Evolutionary conservation across 2,797 vertebrate genomes (phyloP), one percentile per base, ranked within the genome.

Genomic region (Chiloscyllium punctatum): DNA sequence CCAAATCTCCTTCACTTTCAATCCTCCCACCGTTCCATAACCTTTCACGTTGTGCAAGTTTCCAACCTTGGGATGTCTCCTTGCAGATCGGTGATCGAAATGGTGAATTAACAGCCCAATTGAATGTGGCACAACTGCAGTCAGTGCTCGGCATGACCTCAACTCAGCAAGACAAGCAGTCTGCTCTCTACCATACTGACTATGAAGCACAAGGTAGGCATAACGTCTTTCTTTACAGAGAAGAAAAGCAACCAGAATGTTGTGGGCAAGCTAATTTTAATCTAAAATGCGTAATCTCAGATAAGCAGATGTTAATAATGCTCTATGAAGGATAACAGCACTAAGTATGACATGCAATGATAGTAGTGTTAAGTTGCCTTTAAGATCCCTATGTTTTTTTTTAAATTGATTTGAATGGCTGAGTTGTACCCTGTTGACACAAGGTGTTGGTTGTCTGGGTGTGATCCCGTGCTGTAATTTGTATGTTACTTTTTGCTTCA

Each of bases 201-300:
- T 99, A 99, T 0, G 98, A 99, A 97, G 98, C 98, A 96, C 99
- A 99, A 97, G 99, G 99, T 99, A 96, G 96, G 96, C 96, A 8
- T 37, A 37, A 23, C 94, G 7, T 25, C 9, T 30, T 25, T 68
- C 11, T 48, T 9, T 23, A 25, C 7, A 23, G 0, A 48, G 42
- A 16, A 23, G 18, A 13, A 92, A 92, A 92, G 16, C 53, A 90
- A 90, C 62, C 6, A 23, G 16, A 94, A 94, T 48, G 23, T 42
- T 48, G 21, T 21, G 71, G 71, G 27, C 48, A 95, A 72, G 48
- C 71, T 53, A 6, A 16, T 33, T 53, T 74, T 53, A 6, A 7
- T 53, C 7, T 33, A 21, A 30, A 74, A 16, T 4, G 13, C 33
- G 42, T 3, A 51, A 33, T 51, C 37, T 4, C 7, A 71, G 5